These are phyloP conservation scores for Clytia hemisphaerica DNA, from an alignment of 30 jellyfish, hydroid and myxozoan genomes.

Conservation along the genomic window DNA sequence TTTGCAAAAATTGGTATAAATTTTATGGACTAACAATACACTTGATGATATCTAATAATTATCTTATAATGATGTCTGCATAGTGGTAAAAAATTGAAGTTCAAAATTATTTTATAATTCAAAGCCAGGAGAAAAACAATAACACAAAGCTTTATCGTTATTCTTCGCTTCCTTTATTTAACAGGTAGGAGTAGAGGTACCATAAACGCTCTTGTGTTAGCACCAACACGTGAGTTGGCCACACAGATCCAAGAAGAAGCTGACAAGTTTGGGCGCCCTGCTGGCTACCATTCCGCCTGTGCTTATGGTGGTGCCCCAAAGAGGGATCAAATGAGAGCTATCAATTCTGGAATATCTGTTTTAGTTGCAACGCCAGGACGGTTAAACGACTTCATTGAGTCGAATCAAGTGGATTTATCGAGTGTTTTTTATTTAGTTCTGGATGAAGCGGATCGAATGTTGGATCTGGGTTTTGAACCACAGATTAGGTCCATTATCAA, in stretches of 20 bases:
- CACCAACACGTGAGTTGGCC: conserved; percentile 34
- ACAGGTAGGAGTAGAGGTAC: background rate
- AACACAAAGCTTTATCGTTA: too few relatives aligned
- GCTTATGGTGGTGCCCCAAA: conserved; percentile 44
- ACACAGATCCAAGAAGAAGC: conserved; percentile 40
- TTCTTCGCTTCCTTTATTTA: too few relatives aligned
- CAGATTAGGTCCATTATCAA: conserved; percentile 17
- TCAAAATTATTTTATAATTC: too few relatives aligned
- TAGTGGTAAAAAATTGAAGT: too few relatives aligned
- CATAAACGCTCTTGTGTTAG: conserved; percentile 18
- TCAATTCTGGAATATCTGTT: conserved; percentile 20
- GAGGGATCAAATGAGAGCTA: conserved; percentile 13
- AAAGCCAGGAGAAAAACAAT: too few relatives aligned
- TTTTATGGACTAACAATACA: too few relatives aligned
- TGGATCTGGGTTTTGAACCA: conserved; percentile 41
- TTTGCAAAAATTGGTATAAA: too few relatives aligned
- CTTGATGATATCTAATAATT: too few relatives aligned
- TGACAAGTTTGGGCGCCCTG: conserved; percentile 32
- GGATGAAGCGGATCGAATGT: conserved; percentile 37
- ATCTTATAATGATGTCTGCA: too few relatives aligned
- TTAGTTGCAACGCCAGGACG: conserved; percentile 35
- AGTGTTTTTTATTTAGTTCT: conserved; percentile 23
- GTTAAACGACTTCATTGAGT: conserved; percentile 17
- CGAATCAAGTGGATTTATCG: conserved; percentile 18
- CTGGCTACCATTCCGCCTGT: conserved; percentile 33